A percentile compares a stretch with the other conserved stretches of the same genome.
Evolutionary conservation across 1,140 invertebrate genomes (phyloP).

Genomic region (Lamellibrachia luymesi): DNA sequence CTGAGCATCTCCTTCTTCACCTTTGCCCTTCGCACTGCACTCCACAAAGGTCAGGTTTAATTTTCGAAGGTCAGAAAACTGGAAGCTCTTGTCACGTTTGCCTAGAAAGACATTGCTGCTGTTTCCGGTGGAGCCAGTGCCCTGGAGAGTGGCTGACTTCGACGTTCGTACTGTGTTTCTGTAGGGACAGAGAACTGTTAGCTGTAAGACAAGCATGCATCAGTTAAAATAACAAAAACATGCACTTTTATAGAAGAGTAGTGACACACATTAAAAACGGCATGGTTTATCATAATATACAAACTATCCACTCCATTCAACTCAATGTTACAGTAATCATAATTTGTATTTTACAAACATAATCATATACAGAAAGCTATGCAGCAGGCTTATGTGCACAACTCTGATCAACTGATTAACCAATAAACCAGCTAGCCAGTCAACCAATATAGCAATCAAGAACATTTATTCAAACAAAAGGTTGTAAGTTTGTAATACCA

Average conservation of each 20-base stretch:
- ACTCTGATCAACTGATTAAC: too few species aligned
- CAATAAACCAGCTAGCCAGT: too few species aligned
- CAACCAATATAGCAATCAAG: too few species aligned
- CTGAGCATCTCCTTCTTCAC: neutral
- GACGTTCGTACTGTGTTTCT: conserved; percentile 6
- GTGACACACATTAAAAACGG: neutral
- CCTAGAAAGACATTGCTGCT: conserved; percentile 12
- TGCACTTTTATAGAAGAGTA: too few species aligned
- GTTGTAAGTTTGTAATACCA: too few species aligned
- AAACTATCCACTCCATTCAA: neutral
- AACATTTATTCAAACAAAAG: too few species aligned
- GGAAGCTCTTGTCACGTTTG: conserved; percentile 2
- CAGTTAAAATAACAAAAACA: neutral
- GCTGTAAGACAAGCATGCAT: neutral
- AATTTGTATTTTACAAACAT: neutral
- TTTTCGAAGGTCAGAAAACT: conserved; percentile 6
- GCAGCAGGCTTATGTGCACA: too few species aligned
- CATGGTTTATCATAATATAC: neutral
- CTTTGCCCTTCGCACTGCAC: neutral
- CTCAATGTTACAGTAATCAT: neutral
- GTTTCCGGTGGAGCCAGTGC: neutral
- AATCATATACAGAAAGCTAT: neutral
- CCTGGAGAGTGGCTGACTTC: neutral
- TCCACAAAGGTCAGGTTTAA: neutral
- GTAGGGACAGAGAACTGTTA: neutral